Base-by-base conservation (phyloP, 2,888 invertebrate genomes). In the Andrena trimmerana region DNA sequence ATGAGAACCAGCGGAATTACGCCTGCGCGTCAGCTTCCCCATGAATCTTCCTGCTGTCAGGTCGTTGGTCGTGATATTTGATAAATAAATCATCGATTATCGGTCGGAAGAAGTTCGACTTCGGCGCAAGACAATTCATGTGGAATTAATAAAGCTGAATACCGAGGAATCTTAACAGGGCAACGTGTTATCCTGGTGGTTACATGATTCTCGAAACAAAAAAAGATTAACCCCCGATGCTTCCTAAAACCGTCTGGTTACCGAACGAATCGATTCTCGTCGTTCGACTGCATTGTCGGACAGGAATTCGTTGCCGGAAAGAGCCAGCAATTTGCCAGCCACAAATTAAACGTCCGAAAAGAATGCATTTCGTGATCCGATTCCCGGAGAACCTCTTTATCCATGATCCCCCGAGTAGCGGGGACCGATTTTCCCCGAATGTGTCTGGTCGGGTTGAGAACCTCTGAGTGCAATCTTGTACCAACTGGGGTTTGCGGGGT, bases 391-490 rank as follows among this genome's bases (percentile, higher is more conserved):
- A 42, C 16, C 42, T 42, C 42, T 42, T 42, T 5, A 42, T 42
- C 42, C 42, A 42, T 16, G 42, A 42, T 42, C 42, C 42, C 42
- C 13, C 16, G 42, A 13, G 16, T 16, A 16, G 42, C 8, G 27
- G 52, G 36, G 48, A 54, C n/a, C 81, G 75, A 78, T 78, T 72
- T 68, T 57, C 52, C 57, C 42, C 27, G 27, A 20, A 8, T 27
- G 65, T 48, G n/a, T 60, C 13, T 4, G 27, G 10, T 31, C 36
- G 16, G 31, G 68, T 70, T 93, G 93, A 91, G 93, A 92, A 90
- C 90, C 93, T 87, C 93, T 93, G 93, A 86, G 89, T 91, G 91
- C 93, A 93, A 94, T 93, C 93, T 92, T 93, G 93, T 93, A 92
- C 91, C 91, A 91, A 92, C 92, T 92, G 93, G 92, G 91, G 92